Percentiles rank a stretch among this genome's conserved stretches.
Conservation (phyloP, 2,113 vertebrate species). For the Siniperca knerii region DNA sequence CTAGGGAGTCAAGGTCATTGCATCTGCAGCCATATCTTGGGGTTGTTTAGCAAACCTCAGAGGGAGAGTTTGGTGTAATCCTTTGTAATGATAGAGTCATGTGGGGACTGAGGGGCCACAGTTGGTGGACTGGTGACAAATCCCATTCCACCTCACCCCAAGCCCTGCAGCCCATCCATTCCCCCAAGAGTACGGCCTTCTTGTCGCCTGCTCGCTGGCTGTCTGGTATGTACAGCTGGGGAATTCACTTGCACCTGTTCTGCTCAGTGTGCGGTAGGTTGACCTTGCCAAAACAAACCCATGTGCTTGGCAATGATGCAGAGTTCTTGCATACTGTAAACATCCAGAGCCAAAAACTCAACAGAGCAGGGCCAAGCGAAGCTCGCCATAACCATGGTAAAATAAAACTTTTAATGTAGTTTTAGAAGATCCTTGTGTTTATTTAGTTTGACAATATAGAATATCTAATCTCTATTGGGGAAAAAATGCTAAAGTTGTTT, state of each 20-base stretch:
- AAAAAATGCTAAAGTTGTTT: not conserved
- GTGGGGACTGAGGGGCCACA: constrained; percentile 43
- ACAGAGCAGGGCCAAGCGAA: not conserved
- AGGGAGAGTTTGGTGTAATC: constrained; percentile 20
- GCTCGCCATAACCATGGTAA: not conserved
- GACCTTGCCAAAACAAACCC: constrained; percentile 53
- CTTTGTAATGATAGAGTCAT: constrained; percentile 39
- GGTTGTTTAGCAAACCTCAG: constrained; percentile 18
- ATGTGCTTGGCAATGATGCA: constrained; percentile 28
- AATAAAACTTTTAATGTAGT: not conserved
- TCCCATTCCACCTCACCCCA: not conserved
- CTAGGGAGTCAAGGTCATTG: constrained; percentile 16
- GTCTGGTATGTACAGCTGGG: constrained; percentile 63
- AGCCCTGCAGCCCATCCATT: constrained; percentile 5
- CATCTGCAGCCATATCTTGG: constrained; percentile 9
- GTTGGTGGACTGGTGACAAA: constrained; percentile 41
- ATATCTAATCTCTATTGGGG: not conserved
- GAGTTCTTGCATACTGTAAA: constrained; percentile 18
- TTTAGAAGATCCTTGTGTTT: not conserved
- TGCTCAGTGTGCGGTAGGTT: constrained; percentile 15
- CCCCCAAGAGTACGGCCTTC: constrained; percentile 10
- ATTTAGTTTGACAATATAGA: not conserved
- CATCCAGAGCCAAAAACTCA: constrained; percentile 25
- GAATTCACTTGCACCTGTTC: constrained; percentile 72
- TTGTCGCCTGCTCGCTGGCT: constrained; percentile 45